A percentile compares a stretch with the other conserved stretches of the same genome.
Evolutionary conservation across 2,888 invertebrate genomes (phyloP).

Genomic region (Nowickia ferox): DNA sequence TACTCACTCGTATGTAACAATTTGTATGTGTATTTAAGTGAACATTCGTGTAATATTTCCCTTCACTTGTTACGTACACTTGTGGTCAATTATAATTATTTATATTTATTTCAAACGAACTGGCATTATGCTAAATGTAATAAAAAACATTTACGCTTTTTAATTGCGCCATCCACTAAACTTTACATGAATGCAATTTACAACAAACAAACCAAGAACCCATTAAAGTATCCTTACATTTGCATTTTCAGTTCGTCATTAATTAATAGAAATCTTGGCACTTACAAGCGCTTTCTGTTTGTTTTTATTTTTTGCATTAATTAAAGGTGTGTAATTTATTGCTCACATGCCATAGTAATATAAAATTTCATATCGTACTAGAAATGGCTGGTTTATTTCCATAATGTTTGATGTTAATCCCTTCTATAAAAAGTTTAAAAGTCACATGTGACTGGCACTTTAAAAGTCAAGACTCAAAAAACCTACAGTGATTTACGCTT

Average conservation of each 20-base stretch:
- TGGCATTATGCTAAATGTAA: slow-evolving; percentile 11
- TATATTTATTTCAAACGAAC: slow-evolving; percentile 1
- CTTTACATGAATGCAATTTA: not conserved
- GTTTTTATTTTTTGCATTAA: no score
- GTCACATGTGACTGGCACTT: no score
- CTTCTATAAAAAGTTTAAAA: no score
- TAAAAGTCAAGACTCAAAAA: no score
- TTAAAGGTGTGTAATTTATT: no score
- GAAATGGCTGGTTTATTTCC: no score
- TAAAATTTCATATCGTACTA: no score
- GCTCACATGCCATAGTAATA: no score
- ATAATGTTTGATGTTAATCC: no score
- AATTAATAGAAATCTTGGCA: no score
- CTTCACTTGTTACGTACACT: not conserved
- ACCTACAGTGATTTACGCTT: no score
- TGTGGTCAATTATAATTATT: slow-evolving; percentile 39
- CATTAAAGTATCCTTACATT: not conserved
- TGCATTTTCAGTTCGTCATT: not conserved
- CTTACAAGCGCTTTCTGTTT: no score
- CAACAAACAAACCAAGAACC: not conserved
- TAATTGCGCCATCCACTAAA: slow-evolving; percentile 3
- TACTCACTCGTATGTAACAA: not conserved
- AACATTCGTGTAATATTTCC: not conserved
- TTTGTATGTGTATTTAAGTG: not conserved
- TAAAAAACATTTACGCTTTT: slow-evolving; percentile 10